These are phyloP conservation scores for Microdon myrmicae DNA, from an alignment of 2,888 invertebrate genomes.

Conservation along the genomic window DNA sequence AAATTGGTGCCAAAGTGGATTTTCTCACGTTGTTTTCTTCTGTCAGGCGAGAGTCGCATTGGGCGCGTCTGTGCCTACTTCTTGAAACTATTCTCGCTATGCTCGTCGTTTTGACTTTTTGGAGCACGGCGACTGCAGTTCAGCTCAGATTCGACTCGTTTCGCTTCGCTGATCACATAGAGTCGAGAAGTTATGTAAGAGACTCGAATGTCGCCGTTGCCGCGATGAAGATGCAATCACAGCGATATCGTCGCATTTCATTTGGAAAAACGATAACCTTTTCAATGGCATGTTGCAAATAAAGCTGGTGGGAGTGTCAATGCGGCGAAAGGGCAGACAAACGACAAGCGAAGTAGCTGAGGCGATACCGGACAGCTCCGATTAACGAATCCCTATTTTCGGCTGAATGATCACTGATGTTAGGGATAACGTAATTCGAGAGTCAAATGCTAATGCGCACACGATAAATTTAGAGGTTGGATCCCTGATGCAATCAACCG, in stretches of 20 bases:
- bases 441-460: no score
- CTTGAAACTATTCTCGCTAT: neutral
- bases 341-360: no score
- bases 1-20: slow-evolving; percentile 48
- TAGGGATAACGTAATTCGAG: no score
- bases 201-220: slow-evolving; percentile 27
- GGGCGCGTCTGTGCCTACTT: slow-evolving; percentile 5
- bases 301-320: no score
- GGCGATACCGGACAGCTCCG: no score
- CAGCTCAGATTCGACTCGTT: slow-evolving; percentile 22
- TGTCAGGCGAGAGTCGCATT: slow-evolving; percentile 10
- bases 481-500: no score
- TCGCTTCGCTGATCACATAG: slow-evolving; percentile 47
- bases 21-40: slow-evolving; percentile 46
- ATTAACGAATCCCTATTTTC: no score
- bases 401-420: no score
- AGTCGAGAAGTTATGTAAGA: slow-evolving; percentile 38
- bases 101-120: slow-evolving; percentile 33
- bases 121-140: slow-evolving; percentile 17
- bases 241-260: slow-evolving; percentile 12
- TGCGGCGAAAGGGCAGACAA: no score
- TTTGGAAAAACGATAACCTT: slow-evolving; percentile 27
- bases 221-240: no score
- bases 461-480: no score
- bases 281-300: slow-evolving; percentile 19